phyloP scores from a whole-genome alignment of 2,797 vertebrate species.

The Triplophysa yarkandensis region DNA sequence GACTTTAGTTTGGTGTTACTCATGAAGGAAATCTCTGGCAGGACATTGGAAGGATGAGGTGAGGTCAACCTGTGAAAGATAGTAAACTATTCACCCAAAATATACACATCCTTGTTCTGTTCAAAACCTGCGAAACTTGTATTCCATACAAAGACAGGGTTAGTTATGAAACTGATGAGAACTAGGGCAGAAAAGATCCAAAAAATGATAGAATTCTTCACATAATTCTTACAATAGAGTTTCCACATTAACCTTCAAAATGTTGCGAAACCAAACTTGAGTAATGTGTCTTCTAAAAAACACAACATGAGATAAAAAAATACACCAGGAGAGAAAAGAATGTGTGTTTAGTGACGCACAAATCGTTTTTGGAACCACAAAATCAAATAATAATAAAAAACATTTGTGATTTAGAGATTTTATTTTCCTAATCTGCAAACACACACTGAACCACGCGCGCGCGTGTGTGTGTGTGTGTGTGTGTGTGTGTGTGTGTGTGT shows the following conservation, averaged over 20 bases:
- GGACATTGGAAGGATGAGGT: background rate
- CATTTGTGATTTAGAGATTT: background rate
- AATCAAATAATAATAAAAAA: background rate
- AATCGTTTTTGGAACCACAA: background rate
- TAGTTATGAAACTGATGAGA: too few relatives aligned
- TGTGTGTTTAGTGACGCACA: background rate
- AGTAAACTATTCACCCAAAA: background rate
- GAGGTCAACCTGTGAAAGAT: background rate
- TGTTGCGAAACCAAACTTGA: background rate
- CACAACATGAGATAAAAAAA: background rate
- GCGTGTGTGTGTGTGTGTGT: background rate
- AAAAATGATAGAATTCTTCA: background rate
- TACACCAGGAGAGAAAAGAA: background rate
- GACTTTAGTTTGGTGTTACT: background rate
- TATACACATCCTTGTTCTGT: background rate
- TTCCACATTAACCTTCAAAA: too few relatives aligned
- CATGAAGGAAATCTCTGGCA: background rate
- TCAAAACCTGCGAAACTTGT: background rate
- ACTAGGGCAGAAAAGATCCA: background rate
- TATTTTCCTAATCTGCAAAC: background rate
- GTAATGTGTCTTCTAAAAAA: background rate
- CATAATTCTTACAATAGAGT: background rate
- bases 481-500: background rate
- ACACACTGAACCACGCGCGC: background rate
- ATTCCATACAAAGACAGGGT: too few relatives aligned